Evolutionary conservation across 2,113 vertebrate genomes (phyloP).

Genomic region (Fulmarus glacialis): DNA sequence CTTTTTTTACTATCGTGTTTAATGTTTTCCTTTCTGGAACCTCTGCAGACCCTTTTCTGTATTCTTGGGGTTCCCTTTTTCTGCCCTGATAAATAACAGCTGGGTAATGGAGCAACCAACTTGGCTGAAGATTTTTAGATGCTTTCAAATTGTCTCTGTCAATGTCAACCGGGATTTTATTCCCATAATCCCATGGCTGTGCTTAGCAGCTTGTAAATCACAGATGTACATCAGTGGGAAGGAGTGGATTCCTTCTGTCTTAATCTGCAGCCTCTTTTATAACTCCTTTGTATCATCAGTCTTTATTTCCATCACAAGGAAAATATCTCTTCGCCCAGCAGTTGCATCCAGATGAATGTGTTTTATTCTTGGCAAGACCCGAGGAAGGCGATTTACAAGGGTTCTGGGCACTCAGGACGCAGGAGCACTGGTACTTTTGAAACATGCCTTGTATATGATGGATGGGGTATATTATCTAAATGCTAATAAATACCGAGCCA

Average conservation of each 20-base stretch:
- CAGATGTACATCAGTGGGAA: not conserved
- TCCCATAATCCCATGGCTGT: not conserved
- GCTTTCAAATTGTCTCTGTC: not conserved
- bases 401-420: not conserved
- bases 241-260: not conserved
- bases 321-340: not conserved
- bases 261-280: not conserved
- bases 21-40: not conserved
- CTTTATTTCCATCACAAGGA: not conserved
- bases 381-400: not conserved
- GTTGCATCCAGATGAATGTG: not conserved
- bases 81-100: not conserved
- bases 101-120: not conserved
- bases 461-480: constrained; percentile 53
- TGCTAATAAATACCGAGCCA: constrained; percentile 58
- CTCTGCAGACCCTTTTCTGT: not conserved
- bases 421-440: not conserved
- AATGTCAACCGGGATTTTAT: not conserved
- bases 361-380: not conserved
- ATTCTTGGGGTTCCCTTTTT: not conserved
- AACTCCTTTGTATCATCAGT: not conserved
- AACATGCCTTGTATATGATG: constrained; percentile 21
- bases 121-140: not conserved
- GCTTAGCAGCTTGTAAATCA: not conserved
- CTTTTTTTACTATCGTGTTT: rapidly evolving